Conservation (phyloP, 2,113 vertebrate species). For the Athene noctua region DNA sequence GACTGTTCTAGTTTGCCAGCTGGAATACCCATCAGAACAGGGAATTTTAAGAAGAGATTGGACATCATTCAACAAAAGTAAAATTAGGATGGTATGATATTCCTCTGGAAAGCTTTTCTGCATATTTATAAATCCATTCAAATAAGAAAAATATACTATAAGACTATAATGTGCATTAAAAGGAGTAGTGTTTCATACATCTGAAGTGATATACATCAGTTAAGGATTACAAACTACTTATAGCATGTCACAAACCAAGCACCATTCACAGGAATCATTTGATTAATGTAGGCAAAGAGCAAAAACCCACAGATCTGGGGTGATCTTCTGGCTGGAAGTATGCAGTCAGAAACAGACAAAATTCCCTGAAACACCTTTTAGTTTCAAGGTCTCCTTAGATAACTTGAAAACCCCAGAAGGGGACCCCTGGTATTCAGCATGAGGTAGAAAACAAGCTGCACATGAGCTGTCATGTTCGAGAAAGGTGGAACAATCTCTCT, state of each 20-base stretch:
- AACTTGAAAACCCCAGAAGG: not conserved
- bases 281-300: not conserved
- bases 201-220: not conserved
- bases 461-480: not conserved
- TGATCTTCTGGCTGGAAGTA: not conserved
- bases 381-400: not conserved
- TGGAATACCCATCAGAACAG: conserved; percentile 50
- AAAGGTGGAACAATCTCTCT: not conserved
- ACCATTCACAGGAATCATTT: not conserved
- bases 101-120: conserved; percentile 40
- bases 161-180: not conserved
- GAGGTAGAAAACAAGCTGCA: not conserved
- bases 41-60: conserved; percentile 47
- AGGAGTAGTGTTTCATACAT: not conserved
- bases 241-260: not conserved
- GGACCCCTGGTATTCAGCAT: not conserved
- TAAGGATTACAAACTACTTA: not conserved
- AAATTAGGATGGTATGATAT: conserved; percentile 28
- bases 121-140: not conserved
- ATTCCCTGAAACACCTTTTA: not conserved
- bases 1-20: conserved; percentile 63
- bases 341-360: not conserved
- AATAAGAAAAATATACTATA: not conserved
- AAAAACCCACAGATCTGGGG: not conserved
- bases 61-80: conserved; percentile 36